phyloP scores from a whole-genome alignment of 2,797 vertebrate species.

The Podarcis lilfordi region DNA sequence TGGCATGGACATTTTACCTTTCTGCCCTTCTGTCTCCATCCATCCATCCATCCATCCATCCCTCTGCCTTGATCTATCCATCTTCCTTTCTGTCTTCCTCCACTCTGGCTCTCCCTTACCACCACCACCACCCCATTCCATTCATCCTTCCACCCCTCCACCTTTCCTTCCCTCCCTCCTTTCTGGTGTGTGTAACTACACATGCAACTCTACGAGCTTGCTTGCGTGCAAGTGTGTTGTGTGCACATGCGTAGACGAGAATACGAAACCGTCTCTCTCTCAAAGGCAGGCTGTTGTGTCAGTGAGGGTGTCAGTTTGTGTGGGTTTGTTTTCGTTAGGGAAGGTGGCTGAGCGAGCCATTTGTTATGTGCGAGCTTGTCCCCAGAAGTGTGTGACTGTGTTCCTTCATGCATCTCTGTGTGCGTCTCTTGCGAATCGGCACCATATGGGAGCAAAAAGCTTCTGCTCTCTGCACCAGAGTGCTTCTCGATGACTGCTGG shows the following conservation, averaged over 20 bases:
- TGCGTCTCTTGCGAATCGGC: neutral
- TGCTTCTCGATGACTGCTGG: neutral
- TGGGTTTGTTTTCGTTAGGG: conserved; percentile 28
- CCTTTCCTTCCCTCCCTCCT: neutral
- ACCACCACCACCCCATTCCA: neutral
- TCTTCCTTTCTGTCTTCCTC: neutral
- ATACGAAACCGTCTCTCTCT: neutral
- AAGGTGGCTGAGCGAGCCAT: conserved; percentile 11
- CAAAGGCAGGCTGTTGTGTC: neutral
- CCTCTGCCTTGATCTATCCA: neutral
- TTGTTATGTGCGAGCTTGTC: conserved; percentile 24
- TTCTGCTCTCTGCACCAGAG: neutral
- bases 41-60: neutral
- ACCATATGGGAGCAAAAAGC: neutral
- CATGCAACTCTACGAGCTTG: neutral
- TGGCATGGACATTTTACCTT: neutral
- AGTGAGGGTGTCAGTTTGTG: conserved; percentile 17
- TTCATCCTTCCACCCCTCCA: neutral
- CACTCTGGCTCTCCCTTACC: neutral
- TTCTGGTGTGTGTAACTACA: too few species aligned
- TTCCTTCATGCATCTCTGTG: neutral
- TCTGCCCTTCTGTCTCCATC: neutral
- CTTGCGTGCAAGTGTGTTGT: neutral
- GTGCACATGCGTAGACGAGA: neutral
- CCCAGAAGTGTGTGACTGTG: conserved; percentile 1